Evolutionary conservation across 1,140 invertebrate species (phyloP).

Genomic region (Aphaenogaster floridana): DNA sequence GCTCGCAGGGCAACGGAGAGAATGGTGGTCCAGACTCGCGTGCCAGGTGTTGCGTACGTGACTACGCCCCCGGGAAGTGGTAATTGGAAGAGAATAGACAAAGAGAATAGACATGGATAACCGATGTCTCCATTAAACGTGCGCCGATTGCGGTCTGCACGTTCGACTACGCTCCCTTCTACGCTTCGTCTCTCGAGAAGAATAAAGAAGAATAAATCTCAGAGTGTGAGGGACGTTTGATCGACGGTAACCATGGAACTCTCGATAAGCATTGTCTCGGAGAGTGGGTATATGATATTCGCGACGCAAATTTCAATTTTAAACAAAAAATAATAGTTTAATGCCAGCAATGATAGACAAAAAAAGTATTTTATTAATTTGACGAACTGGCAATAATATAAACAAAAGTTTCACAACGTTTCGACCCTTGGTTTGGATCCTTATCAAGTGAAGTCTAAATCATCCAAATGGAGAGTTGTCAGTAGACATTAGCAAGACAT

Average conservation of each 20-base stretch:
- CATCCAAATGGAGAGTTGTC: no score
- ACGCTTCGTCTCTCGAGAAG: conserved; percentile 1
- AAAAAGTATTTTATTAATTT: no score
- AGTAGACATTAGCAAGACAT: no score
- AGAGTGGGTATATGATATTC: neutral
- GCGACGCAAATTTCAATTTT: neutral
- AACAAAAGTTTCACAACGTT: no score
- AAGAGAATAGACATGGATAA: conserved; percentile 76
- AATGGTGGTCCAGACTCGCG: conserved; percentile 7
- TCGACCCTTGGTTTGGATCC: no score
- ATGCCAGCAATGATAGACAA: no score
- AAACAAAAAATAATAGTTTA: neutral
- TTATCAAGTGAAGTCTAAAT: no score
- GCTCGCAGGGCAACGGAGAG: neutral
- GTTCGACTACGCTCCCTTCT: conserved; percentile 54
- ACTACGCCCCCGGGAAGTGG: conserved; percentile 51
- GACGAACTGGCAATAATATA: no score
- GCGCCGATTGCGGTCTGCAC: conserved; percentile 60
- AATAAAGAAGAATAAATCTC: conserved; percentile 6
- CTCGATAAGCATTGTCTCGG: neutral
- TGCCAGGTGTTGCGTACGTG: conserved; percentile 51
- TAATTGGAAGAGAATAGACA: conserved; percentile 72
- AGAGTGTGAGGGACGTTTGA: conserved; percentile 29
- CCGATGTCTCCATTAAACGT: conserved; percentile 76
- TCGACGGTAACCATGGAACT: conserved; percentile 48